These are phyloP conservation scores for Gastrophryne carolinensis DNA, from an alignment of 2,797 vertebrate species.

Conservation along the genomic window DNA sequence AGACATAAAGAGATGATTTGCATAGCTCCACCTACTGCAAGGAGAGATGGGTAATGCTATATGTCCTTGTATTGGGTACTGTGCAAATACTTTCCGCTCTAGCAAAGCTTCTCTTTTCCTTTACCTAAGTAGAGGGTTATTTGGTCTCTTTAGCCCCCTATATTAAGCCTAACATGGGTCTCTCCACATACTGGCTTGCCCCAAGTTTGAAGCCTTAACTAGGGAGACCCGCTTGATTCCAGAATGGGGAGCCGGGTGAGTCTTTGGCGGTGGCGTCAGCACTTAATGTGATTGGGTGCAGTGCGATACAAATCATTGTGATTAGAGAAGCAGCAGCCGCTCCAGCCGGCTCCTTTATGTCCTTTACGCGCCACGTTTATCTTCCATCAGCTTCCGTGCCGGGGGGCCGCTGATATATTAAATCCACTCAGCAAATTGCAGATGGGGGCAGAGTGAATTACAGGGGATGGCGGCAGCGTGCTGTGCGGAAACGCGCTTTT, in stretches of 20 bases:
- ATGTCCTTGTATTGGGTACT: no score
- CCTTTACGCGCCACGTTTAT: constrained; percentile 1
- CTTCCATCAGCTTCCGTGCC: constrained; percentile 19
- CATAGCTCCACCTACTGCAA: no score
- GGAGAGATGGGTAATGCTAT: no score
- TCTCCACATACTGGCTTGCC: no score
- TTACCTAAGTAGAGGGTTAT: no score
- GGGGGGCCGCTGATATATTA: background rate
- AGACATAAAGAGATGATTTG: no score
- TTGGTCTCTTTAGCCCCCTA: no score
- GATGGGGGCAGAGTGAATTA: background rate
- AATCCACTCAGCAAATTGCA: constrained; percentile 32
- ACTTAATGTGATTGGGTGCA: constrained; percentile 27
- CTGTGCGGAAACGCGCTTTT: background rate
- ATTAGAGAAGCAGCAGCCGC: background rate
- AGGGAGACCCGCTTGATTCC: background rate
- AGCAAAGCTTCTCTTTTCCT: no score
- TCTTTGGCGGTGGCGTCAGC: background rate
- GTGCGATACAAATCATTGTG: constrained; percentile 22
- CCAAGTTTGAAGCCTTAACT: no score
- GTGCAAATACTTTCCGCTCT: no score
- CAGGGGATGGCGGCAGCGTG: background rate
- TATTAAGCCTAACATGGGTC: no score
- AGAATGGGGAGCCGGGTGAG: background rate
- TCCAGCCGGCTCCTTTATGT: constrained; percentile 3